phyloP scores from a whole-genome alignment of 2,113 vertebrate species.

The Corapipo altera region DNA sequence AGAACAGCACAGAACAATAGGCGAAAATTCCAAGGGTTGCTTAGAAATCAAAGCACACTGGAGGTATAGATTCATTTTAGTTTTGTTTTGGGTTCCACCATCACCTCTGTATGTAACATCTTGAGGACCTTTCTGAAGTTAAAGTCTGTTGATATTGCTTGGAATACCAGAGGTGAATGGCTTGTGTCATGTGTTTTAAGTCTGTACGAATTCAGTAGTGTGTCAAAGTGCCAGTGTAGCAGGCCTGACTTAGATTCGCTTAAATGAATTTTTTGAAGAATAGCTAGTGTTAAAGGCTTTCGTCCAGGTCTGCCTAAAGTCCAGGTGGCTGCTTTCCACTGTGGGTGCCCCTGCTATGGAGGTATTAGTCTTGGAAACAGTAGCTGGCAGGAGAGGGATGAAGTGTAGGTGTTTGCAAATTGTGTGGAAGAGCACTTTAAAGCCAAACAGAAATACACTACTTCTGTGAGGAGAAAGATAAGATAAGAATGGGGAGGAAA shows the following conservation, averaged over 20 bases:
- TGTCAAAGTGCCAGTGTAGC: background rate
- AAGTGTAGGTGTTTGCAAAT: background rate
- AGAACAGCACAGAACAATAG: conserved; percentile 41
- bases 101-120: background rate
- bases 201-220: background rate
- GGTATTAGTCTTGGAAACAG: background rate
- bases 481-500: background rate
- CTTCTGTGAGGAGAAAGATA: background rate
- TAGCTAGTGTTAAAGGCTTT: background rate
- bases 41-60: background rate
- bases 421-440: background rate
- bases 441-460: background rate
- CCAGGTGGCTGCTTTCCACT: background rate
- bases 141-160: background rate
- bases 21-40: background rate
- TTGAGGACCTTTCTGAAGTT: background rate
- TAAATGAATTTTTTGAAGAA: background rate
- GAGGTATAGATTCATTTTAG: background rate
- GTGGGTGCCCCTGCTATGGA: background rate
- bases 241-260: background rate
- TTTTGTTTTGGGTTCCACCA: background rate
- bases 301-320: background rate
- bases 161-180: background rate
- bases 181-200: background rate
- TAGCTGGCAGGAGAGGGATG: background rate